Evolutionary conservation across 2,888 invertebrate species (phyloP), one percentile per base, ranked within the genome.

Genomic region (Ophonus ardosiacus): DNA sequence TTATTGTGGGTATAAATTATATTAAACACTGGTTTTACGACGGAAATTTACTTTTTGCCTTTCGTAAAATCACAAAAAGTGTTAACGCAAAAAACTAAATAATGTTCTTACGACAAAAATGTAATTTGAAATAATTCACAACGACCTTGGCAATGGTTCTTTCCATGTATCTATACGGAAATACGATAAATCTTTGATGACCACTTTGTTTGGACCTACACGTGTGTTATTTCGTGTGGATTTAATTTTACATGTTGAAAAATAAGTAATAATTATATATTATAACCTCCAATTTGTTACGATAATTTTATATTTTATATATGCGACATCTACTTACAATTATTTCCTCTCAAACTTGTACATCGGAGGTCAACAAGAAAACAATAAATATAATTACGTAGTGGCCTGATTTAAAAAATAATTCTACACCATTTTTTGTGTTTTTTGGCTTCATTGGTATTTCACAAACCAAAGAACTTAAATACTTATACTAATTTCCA

Each of bases 81-180:
- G 71, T 74, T 68, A 6, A 15, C 2, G 10, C 43, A 74, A 74
- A 74, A 74, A 74, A 74, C 17, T 74, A 43, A 74, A 43, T 74
- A 74, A 74, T 74, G 71, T 74, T 43, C 21, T 74, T 43, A 74
- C 18, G 43, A 43, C 71, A 74, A 74, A 74, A 43, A 74, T 74
- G 43, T 43, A 74, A 74, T 74, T 74, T 74, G 15, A 13, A 74
- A 74, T 74, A 74, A 74, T 74, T 74, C 43, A 13, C 7, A 7
- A 43, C 17, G 61, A 61, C 61, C 80, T 80, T 80, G 80, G 21
- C 80, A 80, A 40, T 80, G 61, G 57, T 56, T 78, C 79, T 78
- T 78, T 78, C 57, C 78, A 31, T 78, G 79, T 80, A 15, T 61
- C 10, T 17, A 10, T 74, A 80, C 18, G 80, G 61, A 80, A 61